phyloP scores from a whole-genome alignment of 2,113 vertebrate species.

The Brachionichthys hirsutus region DNA sequence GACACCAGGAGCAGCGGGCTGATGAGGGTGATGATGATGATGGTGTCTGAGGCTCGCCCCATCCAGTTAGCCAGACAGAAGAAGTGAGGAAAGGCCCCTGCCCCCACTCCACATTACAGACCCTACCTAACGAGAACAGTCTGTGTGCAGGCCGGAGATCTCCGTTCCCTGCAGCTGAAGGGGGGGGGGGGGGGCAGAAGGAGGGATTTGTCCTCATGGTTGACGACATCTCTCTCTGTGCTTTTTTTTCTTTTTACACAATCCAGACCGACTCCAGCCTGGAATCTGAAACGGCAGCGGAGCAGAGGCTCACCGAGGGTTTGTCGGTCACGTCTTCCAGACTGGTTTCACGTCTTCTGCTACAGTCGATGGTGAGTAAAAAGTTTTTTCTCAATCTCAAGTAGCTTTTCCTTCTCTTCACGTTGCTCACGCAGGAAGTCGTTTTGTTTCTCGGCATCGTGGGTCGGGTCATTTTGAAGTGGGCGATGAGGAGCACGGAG shows the following conservation, averaged over 20 bases:
- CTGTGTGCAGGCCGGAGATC: conserved; percentile 75
- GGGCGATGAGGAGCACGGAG: too few relatives aligned
- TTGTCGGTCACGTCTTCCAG: conserved; percentile 38
- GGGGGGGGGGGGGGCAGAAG: conserved; percentile 60
- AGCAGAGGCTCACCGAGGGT: conserved; percentile 27
- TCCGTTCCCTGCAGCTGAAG: conserved; percentile 52
- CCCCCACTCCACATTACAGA: conserved; percentile 74
- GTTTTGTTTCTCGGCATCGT: not conserved
- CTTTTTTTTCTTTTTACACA: conserved; percentile 27
- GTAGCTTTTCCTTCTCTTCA: not conserved
- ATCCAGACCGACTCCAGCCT: conserved; percentile 61
- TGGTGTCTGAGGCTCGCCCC: not conserved
- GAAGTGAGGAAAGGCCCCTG: conserved; percentile 50
- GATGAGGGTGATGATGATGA: not conserved
- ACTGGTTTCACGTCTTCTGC: conserved; percentile 25
- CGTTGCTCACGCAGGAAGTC: not conserved
- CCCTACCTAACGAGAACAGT: conserved; percentile 89
- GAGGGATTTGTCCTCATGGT: conserved; percentile 61
- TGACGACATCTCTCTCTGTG: conserved; percentile 39
- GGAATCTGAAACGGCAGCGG: conserved; percentile 67
- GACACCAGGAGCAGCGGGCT: too few relatives aligned
- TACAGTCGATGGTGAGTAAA: conserved; percentile 57
- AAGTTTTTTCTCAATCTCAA: not conserved
- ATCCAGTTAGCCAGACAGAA: conserved; percentile 29
- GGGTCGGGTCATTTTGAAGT: conserved; percentile 2